These are phyloP conservation scores for Pangasius macronema DNA, from an alignment of 2,797 vertebrate species.

Conservation along the genomic window DNA sequence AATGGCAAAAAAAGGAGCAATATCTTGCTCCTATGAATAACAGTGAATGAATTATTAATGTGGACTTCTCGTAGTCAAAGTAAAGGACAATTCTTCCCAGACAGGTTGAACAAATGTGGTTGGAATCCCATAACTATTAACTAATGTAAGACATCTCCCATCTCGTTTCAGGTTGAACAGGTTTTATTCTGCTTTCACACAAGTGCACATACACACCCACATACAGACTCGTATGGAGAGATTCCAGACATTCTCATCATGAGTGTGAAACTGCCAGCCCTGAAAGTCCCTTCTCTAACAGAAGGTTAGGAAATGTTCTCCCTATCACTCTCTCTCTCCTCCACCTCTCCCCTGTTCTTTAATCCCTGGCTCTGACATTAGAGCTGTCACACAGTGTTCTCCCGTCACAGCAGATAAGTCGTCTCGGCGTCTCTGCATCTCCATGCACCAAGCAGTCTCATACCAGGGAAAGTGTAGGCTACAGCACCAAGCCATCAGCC, in stretches of 20 bases:
- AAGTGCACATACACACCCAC: constrained; percentile 10
- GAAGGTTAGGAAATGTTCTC: constrained; percentile 30
- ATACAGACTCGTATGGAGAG: constrained; percentile 33
- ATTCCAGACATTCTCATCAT: constrained; percentile 44
- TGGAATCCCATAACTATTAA: constrained; percentile 14
- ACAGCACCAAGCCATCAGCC: constrained; percentile 7
- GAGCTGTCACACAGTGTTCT: constrained; percentile 39
- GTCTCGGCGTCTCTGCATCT: constrained; percentile 7
- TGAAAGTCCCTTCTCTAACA: constrained; percentile 18
- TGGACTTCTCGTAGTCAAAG: background rate
- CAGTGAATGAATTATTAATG: constrained; percentile 18
- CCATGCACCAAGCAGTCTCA: background rate
- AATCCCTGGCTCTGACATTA: constrained; percentile 30
- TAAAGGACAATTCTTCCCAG: background rate
- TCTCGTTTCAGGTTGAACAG: constrained; percentile 44
- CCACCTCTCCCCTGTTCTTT: constrained; percentile 15
- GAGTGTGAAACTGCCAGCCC: constrained; percentile 38
- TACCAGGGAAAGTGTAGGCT: constrained; percentile 6
- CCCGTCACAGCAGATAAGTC: constrained; percentile 31
- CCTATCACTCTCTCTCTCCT: background rate
- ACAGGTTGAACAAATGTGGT: constrained; percentile 1
- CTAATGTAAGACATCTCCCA: constrained; percentile 26
- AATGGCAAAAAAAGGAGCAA: background rate
- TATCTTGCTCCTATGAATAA: constrained; percentile 1
- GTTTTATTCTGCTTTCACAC: constrained; percentile 35